phyloP scores from a whole-genome alignment of 2,888 invertebrate genomes.

The Craniophora ligustri region DNA sequence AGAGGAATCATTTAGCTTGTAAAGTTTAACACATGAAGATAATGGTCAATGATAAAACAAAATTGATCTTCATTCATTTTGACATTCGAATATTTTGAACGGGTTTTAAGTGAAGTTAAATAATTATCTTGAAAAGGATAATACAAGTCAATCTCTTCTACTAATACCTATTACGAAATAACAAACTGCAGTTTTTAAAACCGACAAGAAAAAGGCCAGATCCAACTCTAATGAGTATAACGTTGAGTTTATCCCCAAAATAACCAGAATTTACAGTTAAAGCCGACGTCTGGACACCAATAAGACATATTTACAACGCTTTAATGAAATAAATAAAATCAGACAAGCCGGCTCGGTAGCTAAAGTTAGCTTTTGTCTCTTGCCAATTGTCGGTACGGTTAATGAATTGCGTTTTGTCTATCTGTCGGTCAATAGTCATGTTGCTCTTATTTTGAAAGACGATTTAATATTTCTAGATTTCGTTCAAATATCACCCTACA shows the following conservation, averaged over 20 bases:
- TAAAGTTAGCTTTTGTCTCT: conserved; percentile 53
- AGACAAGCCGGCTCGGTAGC: conserved; percentile 42
- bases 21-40: no score
- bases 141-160: no score
- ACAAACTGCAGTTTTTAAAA: conserved; percentile 3
- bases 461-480: not conserved
- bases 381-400: conserved; percentile 47
- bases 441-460: conserved; percentile 8
- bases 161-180: no score
- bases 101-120: no score
- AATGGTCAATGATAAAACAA: no score
- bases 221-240: conserved; percentile 21
- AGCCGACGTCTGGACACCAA: conserved; percentile 48
- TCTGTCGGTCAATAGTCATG: conserved; percentile 8
- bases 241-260: conserved; percentile 45
- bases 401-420: conserved; percentile 43
- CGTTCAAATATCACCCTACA: not conserved
- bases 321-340: conserved; percentile 51
- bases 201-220: conserved; percentile 13
- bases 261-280: conserved; percentile 54
- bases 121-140: no score
- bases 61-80: no score
- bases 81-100: no score
- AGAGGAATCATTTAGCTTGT: not conserved
- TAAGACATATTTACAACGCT: conserved; percentile 56